Percentiles rank a stretch among this genome's conserved stretches.
These are phyloP conservation scores for Aphidius ervi DNA, from an alignment of 1,140 invertebrate genomes.

Conservation along the genomic window DNA sequence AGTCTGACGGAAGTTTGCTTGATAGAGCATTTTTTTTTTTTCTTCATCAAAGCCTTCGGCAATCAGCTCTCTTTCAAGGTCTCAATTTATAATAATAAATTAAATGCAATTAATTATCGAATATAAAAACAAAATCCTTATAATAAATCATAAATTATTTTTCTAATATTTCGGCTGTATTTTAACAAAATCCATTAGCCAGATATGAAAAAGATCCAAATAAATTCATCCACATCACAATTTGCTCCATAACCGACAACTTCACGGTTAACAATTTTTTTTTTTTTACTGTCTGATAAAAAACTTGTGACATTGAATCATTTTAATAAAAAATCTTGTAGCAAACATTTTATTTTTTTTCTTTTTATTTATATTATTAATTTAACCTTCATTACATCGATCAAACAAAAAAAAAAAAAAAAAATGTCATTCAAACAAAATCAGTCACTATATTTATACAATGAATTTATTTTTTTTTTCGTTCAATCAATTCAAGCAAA, in stretches of 20 bases:
- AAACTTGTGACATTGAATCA: background rate
- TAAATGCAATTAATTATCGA: background rate
- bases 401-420: too few relatives aligned
- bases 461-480: too few relatives aligned
- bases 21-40: slow-evolving; percentile 68
- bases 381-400: too few relatives aligned
- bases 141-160: slow-evolving; percentile 10
- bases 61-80: slow-evolving; percentile 61
- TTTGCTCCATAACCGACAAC: slow-evolving; percentile 64
- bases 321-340: slow-evolving; percentile 1
- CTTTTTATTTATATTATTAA: background rate
- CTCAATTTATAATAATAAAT: slow-evolving; percentile 24
- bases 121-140: background rate
- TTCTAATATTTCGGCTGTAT: slow-evolving; percentile 54
- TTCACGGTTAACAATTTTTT: slow-evolving; percentile 57
- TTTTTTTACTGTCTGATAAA: slow-evolving; percentile 15
- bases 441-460: too few relatives aligned
- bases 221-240: slow-evolving; percentile 53
- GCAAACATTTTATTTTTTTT: background rate
- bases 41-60: slow-evolving; percentile 60
- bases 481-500: background rate
- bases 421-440: too few relatives aligned
- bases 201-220: slow-evolving; percentile 62
- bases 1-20: slow-evolving; percentile 65
- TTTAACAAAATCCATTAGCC: slow-evolving; percentile 61